phyloP scores from a whole-genome alignment of 2,113 vertebrate species.

The Hemiprocne comata region DNA sequence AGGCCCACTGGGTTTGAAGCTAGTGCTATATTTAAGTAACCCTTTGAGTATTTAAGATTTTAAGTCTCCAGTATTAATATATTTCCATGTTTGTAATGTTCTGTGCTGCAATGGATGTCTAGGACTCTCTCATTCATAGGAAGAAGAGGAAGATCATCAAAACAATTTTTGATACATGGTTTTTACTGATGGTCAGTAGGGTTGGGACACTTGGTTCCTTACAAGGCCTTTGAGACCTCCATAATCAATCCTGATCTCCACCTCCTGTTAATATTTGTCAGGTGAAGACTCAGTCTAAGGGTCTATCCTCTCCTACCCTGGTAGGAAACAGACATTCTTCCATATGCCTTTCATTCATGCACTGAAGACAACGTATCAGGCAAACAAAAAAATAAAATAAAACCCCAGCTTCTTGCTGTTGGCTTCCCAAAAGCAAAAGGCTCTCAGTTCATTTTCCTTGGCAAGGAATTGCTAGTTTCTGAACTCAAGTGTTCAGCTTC shows the following conservation, averaged over 20 bases:
- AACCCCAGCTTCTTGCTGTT: not conserved
- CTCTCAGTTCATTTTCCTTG: not conserved
- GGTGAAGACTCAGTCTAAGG: not conserved
- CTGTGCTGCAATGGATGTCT: no score
- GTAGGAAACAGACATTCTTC: not conserved
- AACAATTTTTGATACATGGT: not conserved
- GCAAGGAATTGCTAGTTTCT: not conserved
- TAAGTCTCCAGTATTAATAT: no score
- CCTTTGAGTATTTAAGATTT: no score
- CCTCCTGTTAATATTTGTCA: not conserved
- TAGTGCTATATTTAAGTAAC: no score
- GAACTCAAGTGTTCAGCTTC: not conserved
- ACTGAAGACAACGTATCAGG: not conserved
- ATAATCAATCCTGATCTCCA: not conserved
- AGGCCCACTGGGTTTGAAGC: no score
- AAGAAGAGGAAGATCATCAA: not conserved
- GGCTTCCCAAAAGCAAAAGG: not conserved
- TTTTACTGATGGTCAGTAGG: not conserved
- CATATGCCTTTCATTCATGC: not conserved
- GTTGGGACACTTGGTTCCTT: not conserved
- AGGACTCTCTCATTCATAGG: not conserved
- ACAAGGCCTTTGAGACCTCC: not conserved
- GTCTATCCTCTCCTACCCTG: not conserved
- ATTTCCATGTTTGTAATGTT: no score
- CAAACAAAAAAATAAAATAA: not conserved